Evolutionary conservation across 2,113 vertebrate species (phyloP).

Genomic region (Ivindomyrus marchei): DNA sequence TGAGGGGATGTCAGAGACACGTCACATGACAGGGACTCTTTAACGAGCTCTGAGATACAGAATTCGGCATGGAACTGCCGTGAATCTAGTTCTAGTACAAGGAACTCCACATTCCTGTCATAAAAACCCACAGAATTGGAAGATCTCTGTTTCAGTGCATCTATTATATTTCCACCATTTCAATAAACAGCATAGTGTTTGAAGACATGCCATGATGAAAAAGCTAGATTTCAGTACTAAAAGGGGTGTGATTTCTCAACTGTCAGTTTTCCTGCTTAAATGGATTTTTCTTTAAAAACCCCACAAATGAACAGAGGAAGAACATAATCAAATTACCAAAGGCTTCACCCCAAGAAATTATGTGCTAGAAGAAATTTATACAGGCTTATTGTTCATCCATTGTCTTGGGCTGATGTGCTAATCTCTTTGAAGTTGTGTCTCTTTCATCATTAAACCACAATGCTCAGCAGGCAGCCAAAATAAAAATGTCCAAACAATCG

Average conservation of each 20-base stretch:
- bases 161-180: slow-evolving; percentile 17
- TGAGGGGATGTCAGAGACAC: slow-evolving; percentile 51
- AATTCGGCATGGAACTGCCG: slow-evolving; percentile 29
- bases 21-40: slow-evolving; percentile 57
- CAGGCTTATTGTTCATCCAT: slow-evolving; percentile 50
- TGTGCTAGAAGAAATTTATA: slow-evolving; percentile 32
- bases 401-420: slow-evolving; percentile 53
- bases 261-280: slow-evolving; percentile 30
- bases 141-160: slow-evolving; percentile 24
- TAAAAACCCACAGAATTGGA: slow-evolving; percentile 34
- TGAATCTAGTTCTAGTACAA: slow-evolving; percentile 27
- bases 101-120: slow-evolving; percentile 42
- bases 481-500: slow-evolving; percentile 37
- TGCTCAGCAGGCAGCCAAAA: slow-evolving; percentile 40
- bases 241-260: slow-evolving; percentile 9
- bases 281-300: slow-evolving; percentile 31
- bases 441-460: slow-evolving; percentile 48
- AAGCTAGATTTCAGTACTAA: not conserved
- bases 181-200: slow-evolving; percentile 37
- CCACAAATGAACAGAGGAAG: slow-evolving; percentile 15
- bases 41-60: slow-evolving; percentile 52
- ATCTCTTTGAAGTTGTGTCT: slow-evolving; percentile 56
- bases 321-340: slow-evolving; percentile 42
- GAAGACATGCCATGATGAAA: not conserved
- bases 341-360: slow-evolving; percentile 39